Base-by-base conservation (phyloP, 2,888 invertebrate genomes). In the Eremobia ochroleuca region DNA sequence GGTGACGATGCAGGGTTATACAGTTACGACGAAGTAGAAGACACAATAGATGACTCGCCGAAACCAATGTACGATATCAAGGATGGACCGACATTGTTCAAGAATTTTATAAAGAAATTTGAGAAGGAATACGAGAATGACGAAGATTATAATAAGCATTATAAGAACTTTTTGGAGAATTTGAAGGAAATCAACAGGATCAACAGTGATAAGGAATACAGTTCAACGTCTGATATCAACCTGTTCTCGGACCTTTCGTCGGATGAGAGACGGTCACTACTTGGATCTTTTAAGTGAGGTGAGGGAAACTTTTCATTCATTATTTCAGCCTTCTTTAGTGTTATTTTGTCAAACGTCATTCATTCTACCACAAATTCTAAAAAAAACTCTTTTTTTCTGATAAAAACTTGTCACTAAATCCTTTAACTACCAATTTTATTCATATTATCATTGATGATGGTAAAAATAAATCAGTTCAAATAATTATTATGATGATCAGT, bases 101-200 rank as follows among this genome's bases (percentile, higher is more conserved):
- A 85, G 4, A 89, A 93, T 69, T 96, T 93, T 64, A 61, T 93
- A 0, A 84, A 83, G 37, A 91, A 94, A 55, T 94, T 87, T 70
- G 75, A 90, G 5, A 96, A 94, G 82, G 73, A 85, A 58, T 96
- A 96, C 76, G 90, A 91, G 65, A 72, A 91, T 77, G 82, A 91
- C 2, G 85, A 87, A 1, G 95, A 95, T 43, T 84, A 86, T 2
- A 75, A 89, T 0, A 86, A 82, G n/a, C 95, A 91, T 81, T 95
- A 88, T 75, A 76, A 87, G 8, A 90, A 90, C 59, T 96, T 96
- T 66, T 74, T 92, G 13, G 86, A 91, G 5, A 94, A 90, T 76
- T 89, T 96, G 74, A 90, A 91, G 71, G 91, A 92, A 28, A 95
- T 96, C 18, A 96, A 94, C 79, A 86, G 78, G 15, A 73, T 92